These are phyloP conservation scores for Drosophila orena DNA, from an alignment of 1,140 invertebrate species.

Conservation along the genomic window DNA sequence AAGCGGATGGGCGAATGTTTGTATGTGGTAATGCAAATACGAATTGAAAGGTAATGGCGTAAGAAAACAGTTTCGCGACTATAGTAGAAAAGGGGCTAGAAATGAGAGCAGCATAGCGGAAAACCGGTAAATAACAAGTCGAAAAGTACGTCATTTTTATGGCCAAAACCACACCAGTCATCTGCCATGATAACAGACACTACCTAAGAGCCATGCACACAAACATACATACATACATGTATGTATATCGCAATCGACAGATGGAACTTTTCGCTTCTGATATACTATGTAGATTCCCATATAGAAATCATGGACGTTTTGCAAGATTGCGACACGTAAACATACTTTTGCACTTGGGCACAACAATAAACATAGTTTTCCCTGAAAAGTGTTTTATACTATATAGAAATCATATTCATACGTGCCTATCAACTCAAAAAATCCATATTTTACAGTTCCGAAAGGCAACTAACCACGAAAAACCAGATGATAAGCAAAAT, in stretches of 20 bases:
- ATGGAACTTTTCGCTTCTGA: neutral
- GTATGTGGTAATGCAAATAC: conserved; percentile 40
- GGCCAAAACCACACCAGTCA: neutral
- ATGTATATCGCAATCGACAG: neutral
- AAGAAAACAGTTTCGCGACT: conserved; percentile 38
- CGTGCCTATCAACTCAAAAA: too few relatives aligned
- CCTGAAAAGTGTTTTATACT: too few relatives aligned
- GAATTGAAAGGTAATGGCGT: conserved; percentile 25
- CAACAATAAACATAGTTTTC: too few relatives aligned
- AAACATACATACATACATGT: too few relatives aligned
- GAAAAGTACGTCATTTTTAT: neutral
- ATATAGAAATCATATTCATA: too few relatives aligned
- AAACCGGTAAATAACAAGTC: conserved; percentile 16
- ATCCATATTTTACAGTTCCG: too few relatives aligned
- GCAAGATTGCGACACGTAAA: too few relatives aligned
- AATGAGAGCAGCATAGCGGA: neutral
- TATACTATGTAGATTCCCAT: neutral
- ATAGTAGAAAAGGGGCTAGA: conserved; percentile 4
- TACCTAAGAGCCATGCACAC: neutral
- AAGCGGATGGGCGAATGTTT: conserved; percentile 5
- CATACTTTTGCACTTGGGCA: too few relatives aligned
- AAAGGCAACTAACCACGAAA: conserved; percentile 12
- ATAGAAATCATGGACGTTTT: too few relatives aligned
- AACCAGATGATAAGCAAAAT: conserved; percentile 6
- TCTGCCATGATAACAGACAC: neutral